These are phyloP conservation scores for Entosphenus tridentatus DNA, from an alignment of 2,113 vertebrate species.

Conservation along the genomic window DNA sequence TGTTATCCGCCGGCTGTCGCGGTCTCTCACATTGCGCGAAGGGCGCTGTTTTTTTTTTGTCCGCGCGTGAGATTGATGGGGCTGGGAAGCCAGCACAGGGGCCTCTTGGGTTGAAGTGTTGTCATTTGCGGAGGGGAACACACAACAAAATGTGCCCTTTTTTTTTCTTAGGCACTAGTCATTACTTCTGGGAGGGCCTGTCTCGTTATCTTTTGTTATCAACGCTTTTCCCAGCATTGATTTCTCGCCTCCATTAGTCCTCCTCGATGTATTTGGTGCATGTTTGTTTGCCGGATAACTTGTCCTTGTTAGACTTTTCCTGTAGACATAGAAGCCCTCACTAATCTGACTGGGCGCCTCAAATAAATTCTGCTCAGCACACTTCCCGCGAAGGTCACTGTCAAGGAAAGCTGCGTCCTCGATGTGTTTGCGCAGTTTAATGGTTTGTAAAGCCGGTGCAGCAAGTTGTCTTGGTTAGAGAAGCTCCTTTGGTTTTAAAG, in stretches of 20 bases:
- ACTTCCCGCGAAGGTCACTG: slow-evolving; percentile 5
- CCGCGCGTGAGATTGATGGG: slow-evolving; percentile 4
- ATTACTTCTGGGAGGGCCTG: not conserved
- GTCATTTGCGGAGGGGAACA: no score
- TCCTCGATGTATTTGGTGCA: not conserved
- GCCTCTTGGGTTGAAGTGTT: no score
- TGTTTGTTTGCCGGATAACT: not conserved
- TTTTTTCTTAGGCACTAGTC: not conserved
- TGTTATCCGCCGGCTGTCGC: slow-evolving; percentile 4
- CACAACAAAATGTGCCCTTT: no score
- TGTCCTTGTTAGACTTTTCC: not conserved
- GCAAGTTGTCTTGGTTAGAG: slow-evolving; percentile 3
- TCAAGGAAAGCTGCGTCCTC: not conserved
- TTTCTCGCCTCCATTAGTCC: slow-evolving; percentile 1
- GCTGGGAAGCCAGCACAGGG: no score
- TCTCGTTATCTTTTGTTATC: no score
- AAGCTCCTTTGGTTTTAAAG: slow-evolving; percentile 2
- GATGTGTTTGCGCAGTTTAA: slow-evolving; percentile 4
- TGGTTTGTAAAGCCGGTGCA: slow-evolving; percentile 4
- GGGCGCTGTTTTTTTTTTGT: not conserved
- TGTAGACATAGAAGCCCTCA: not conserved
- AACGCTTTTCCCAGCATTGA: not conserved
- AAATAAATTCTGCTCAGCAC: slow-evolving; percentile 2
- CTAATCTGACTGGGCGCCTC: not conserved
- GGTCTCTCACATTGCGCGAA: not conserved